Percentiles rank a stretch among this genome's conserved stretches.
Conservation (phyloP, 2,113 vertebrate species). For the Okapia johnstoni region DNA sequence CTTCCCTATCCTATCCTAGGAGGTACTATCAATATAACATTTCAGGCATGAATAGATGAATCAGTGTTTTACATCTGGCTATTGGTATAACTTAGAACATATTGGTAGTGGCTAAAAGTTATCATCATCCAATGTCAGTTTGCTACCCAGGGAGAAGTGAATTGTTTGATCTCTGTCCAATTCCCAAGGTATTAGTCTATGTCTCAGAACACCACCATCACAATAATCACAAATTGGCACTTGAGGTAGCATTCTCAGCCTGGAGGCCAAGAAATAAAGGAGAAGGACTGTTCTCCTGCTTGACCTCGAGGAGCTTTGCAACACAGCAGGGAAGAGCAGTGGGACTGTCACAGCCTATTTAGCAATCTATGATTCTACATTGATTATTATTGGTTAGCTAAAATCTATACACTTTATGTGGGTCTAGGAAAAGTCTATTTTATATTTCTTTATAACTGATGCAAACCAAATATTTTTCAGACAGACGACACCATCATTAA, state of each 20-base stretch:
- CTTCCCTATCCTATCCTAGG: neutral
- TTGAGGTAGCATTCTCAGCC: slow-evolving; percentile 41
- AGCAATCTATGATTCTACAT: neutral
- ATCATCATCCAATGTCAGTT: slow-evolving; percentile 54
- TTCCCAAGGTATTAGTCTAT: slow-evolving; percentile 45
- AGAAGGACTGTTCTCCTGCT: neutral
- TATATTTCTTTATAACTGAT: neutral
- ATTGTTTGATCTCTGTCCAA: slow-evolving; percentile 62
- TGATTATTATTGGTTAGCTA: neutral
- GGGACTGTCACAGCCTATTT: neutral
- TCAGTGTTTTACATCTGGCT: slow-evolving; percentile 25
- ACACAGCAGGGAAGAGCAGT: neutral
- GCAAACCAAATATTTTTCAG: neutral
- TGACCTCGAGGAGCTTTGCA: neutral
- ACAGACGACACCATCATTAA: neutral
- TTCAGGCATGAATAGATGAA: slow-evolving; percentile 34
- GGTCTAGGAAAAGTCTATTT: neutral
- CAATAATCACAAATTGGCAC: slow-evolving; percentile 54
- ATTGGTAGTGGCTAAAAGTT: slow-evolving; percentile 49
- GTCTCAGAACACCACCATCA: slow-evolving; percentile 49
- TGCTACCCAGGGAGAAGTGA: slow-evolving; percentile 65
- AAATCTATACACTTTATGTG: neutral
- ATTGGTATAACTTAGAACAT: slow-evolving; percentile 41
- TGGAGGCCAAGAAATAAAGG: slow-evolving; percentile 37
- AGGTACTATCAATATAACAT: slow-evolving; percentile 33